These are phyloP conservation scores for Malaclemys terrapin DNA, from an alignment of 2,113 vertebrate genomes.

Conservation along the genomic window DNA sequence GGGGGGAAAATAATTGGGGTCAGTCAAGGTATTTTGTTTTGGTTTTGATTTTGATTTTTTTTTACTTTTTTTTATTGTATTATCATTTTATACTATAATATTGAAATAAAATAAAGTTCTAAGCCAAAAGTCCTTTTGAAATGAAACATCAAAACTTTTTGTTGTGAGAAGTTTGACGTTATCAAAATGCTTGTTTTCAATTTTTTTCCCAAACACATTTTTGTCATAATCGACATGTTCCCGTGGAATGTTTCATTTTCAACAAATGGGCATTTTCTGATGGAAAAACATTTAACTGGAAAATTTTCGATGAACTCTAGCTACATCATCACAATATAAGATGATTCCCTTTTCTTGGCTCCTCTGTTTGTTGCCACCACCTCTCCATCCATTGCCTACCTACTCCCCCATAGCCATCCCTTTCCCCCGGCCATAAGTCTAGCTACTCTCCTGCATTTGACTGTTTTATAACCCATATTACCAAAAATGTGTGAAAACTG, in stretches of 20 bases:
- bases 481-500: neutral
- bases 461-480: neutral
- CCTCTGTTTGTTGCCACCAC: neutral
- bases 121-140: neutral
- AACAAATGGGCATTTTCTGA: neutral
- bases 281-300: neutral
- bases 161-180: neutral
- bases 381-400: neutral
- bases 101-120: no score
- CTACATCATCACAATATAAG: neutral
- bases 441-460: neutral
- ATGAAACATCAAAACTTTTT: neutral
- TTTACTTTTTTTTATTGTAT: no score
- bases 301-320: neutral
- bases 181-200: neutral
- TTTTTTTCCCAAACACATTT: slow-evolving; percentile 13
- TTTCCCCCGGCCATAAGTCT: neutral
- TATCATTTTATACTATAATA: no score
- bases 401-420: neutral
- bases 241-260: neutral
- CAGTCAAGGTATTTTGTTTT: no score
- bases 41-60: no score
- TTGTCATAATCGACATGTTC: neutral
- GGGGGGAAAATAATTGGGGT: no score
- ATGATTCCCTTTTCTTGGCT: neutral